Base-by-base conservation (phyloP, 1,140 invertebrate genomes). In the Ceratosolen fusciceps region DNA sequence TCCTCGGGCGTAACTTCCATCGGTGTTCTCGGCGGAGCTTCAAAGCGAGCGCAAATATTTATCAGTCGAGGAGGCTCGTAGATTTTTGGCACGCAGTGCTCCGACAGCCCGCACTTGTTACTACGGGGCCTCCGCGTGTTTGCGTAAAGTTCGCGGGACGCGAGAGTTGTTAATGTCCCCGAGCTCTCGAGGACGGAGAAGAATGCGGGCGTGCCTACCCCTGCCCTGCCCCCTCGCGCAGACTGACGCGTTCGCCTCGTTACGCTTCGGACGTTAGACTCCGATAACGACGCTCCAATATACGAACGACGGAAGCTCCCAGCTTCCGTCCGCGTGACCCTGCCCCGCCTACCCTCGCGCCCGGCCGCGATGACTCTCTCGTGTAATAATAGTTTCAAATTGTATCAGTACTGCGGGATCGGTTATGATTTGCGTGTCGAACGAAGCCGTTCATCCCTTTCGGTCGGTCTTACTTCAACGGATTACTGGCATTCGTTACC, bases 241-340 rank as follows among this genome's bases (percentile, higher is more conserved):
- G 77, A 84, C 77, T 80, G 79, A 82, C 79, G 81, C 82, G 49
- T 58, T 82, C 62, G 74, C 73, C 80, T 84, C 81, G 83, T 86
- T 85, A 86, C n/a, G n/a, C 80, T 81, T 83, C 47, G 80, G 80
- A 78, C 81, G 82, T 83, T 81, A 77, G 74, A 70, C 75, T 84
- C 84, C 82, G 81, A 85, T 84, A 85, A 84, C 79, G 83, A 84
- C 79, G 83, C 82, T 79, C 79, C 82, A 84, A 84, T 83, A 84
- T 84, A 84, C 81, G 76, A 80, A 74, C 72, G 78, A 74, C 72
- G 78, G 77, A 82, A 76, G 47, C 65, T 37, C 47, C 71, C 2
- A 37, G 43, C 49, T 73, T 58, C 29, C 8, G 68, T 4, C 47
- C 31, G 10, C 37, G 43, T 47, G 56, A n/a, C 31, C 56, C 60